Conservation (phyloP, 2,888 invertebrate species). For the Asteroscopus sphinx region DNA sequence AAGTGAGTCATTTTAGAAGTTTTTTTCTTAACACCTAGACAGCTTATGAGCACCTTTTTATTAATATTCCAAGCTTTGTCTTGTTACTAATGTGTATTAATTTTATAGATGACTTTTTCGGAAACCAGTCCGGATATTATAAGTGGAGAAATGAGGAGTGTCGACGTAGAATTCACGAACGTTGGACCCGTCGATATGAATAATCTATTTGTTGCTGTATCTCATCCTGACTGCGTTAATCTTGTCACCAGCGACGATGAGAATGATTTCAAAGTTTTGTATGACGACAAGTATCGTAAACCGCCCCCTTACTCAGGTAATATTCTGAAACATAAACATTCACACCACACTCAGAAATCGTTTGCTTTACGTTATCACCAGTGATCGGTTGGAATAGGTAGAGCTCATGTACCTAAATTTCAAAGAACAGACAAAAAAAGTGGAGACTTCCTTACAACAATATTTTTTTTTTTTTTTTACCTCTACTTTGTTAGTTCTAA, state of each 20-base stretch:
- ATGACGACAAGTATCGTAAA: constrained; percentile 84
- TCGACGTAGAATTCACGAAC: constrained; percentile 92
- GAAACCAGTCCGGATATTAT: constrained; percentile 92
- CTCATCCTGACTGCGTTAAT: constrained; percentile 92
- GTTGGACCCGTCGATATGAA: constrained; percentile 91
- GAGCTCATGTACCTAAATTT: too few species aligned
- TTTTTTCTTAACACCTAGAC: too few species aligned
- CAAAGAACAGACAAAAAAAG: too few species aligned
- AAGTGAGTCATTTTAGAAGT: constrained; percentile 85
- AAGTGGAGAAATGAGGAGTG: constrained; percentile 93
- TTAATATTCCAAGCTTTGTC: not conserved
- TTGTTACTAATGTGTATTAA: not conserved
- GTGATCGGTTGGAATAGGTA: too few species aligned
- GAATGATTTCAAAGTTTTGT: constrained; percentile 71
- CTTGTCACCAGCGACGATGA: constrained; percentile 73
- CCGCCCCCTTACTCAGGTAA: constrained; percentile 85
- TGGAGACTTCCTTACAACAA: too few species aligned
- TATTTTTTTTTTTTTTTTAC: too few species aligned
- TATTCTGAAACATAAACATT: not conserved
- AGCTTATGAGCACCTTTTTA: too few species aligned
- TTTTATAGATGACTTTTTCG: constrained; percentile 91
- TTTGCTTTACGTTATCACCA: too few species aligned
- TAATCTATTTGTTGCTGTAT: constrained; percentile 91
- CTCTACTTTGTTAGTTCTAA: too few species aligned
- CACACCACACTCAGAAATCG: too few species aligned